Percentiles rank a stretch among this genome's conserved stretches.
phyloP scores from a whole-genome alignment of 2,113 vertebrate genomes.

The Ammospiza nelsoni region DNA sequence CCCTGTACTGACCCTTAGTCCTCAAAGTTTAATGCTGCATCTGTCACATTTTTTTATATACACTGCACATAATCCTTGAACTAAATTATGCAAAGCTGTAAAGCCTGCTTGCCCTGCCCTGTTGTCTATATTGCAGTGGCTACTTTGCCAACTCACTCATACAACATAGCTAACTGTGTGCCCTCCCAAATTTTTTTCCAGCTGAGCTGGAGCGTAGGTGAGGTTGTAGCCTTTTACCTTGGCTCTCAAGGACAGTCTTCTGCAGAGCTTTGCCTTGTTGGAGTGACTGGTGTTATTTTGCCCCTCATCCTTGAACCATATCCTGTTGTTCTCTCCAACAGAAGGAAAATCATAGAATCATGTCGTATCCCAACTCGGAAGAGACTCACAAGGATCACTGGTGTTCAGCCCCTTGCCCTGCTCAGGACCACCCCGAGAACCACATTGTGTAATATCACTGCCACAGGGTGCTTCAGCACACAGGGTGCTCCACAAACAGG shows the following conservation, averaged over 20 bases:
- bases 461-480: not conserved
- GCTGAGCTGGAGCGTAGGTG: not conserved
- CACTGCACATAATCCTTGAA: not conserved
- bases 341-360: not conserved
- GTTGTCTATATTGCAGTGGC: not conserved
- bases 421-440: not conserved
- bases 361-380: not conserved
- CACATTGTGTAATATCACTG: fast-evolving
- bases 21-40: slow-evolving; percentile 8
- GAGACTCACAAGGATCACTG: no score
- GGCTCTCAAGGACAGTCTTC: not conserved
- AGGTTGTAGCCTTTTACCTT: not conserved
- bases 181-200: not conserved
- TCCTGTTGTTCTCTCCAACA: not conserved
- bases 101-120: not conserved
- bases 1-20: not conserved
- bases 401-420: not conserved
- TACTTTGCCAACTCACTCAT: not conserved
- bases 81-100: slow-evolving; percentile 1
- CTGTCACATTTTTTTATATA: not conserved
- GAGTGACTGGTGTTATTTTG: not conserved
- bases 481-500: no score
- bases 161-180: not conserved
- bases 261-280: not conserved
- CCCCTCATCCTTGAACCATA: not conserved